Evolutionary conservation across 1,140 invertebrate species (phyloP).

Genomic region (Lutraria rhynchaena): DNA sequence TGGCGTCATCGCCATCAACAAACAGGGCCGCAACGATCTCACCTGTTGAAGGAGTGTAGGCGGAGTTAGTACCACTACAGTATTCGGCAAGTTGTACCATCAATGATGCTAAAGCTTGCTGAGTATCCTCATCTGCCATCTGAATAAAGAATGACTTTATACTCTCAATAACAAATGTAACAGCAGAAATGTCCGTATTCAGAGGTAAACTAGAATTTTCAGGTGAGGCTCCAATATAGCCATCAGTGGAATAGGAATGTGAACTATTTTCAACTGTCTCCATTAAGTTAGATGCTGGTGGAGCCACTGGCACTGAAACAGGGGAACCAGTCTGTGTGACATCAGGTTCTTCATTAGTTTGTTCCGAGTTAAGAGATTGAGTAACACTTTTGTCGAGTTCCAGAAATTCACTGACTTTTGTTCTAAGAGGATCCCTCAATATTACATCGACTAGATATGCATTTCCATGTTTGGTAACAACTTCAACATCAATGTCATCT

Average conservation of each 20-base stretch:
- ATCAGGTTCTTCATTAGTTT: not conserved
- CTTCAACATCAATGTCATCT: constrained; percentile 9
- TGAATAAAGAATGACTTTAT: constrained; percentile 45
- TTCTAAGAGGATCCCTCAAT: not conserved
- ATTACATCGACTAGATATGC: constrained; percentile 30
- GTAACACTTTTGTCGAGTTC: not conserved
- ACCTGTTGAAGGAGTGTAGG: constrained; percentile 10
- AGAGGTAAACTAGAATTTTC: not conserved
- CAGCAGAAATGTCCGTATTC: not conserved
- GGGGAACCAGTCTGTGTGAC: not conserved
- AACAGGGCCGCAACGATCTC: constrained; percentile 49
- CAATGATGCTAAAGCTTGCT: constrained; percentile 16
- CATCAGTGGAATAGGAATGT: too few species aligned
- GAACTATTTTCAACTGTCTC: too few species aligned
- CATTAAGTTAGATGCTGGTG: too few species aligned
- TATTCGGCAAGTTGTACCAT: constrained; percentile 23
- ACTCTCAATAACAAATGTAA: constrained; percentile 31
- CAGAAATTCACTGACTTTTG: not conserved
- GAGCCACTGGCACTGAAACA: not conserved
- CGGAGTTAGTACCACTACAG: not conserved
- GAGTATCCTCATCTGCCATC: constrained; percentile 31
- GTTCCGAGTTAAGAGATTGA: not conserved
- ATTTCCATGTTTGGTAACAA: constrained; percentile 1
- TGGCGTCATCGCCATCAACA: constrained; percentile 30
- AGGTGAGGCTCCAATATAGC: too few species aligned